These are phyloP conservation scores for Meles meles DNA, from an alignment of 2,113 vertebrate species.

Conservation along the genomic window DNA sequence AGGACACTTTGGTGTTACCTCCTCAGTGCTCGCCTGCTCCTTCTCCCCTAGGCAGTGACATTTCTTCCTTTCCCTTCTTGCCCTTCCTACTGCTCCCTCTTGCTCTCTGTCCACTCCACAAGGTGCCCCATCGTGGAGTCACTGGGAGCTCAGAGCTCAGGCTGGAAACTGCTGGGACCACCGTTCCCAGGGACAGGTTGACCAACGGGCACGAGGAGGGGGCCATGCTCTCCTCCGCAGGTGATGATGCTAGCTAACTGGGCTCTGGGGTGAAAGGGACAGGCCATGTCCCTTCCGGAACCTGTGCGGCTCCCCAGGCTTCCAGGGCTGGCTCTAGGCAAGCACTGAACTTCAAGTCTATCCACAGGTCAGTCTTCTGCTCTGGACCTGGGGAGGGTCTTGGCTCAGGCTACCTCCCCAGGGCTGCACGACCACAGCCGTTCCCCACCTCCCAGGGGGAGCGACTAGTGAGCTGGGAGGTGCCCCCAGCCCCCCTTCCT, in stretches of 20 bases:
- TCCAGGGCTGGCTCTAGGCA: background rate
- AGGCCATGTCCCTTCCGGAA: background rate
- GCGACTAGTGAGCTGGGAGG: background rate
- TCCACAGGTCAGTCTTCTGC: background rate
- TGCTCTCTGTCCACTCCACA: rapidly evolving
- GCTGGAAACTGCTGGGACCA: background rate
- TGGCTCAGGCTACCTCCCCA: background rate
- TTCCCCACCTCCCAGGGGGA: background rate
- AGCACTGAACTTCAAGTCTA: background rate
- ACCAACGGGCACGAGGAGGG: rapidly evolving
- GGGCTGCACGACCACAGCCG: background rate
- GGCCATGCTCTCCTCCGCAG: background rate
- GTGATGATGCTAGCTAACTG: background rate
- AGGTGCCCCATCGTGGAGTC: background rate
- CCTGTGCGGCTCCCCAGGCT: background rate
- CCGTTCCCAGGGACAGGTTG: background rate
- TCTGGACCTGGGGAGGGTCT: background rate
- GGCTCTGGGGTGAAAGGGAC: background rate
- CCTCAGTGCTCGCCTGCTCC: background rate
- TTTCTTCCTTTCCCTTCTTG: background rate
- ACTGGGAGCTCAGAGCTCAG: background rate
- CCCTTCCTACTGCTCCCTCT: background rate
- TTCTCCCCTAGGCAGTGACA: background rate
- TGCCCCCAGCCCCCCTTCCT: background rate
- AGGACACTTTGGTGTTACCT: background rate